Evolutionary conservation across 1,140 invertebrate species (phyloP).

Genomic region (Arion vulgaris): DNA sequence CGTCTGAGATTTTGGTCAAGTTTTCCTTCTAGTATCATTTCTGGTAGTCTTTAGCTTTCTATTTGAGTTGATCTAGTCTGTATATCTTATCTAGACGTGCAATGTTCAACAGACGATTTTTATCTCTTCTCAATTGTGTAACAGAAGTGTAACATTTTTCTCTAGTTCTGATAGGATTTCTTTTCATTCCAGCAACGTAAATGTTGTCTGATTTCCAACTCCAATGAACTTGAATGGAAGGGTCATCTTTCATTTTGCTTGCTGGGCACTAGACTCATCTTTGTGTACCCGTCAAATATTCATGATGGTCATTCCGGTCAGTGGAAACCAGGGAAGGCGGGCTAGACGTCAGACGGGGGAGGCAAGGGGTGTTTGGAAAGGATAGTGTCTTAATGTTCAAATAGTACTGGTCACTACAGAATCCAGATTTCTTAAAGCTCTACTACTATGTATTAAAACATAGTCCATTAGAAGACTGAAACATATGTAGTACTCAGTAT

Average conservation of each 20-base stretch:
- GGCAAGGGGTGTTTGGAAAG: background rate
- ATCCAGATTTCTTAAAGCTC: too few species aligned
- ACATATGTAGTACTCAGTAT: too few species aligned
- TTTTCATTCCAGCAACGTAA: background rate
- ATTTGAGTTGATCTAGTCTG: background rate
- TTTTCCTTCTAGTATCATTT: background rate
- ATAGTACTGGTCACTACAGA: background rate
- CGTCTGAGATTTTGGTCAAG: too few species aligned
- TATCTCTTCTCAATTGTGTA: background rate
- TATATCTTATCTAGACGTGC: background rate
- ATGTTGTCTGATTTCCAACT: background rate
- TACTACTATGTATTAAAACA: too few species aligned
- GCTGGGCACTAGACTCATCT: background rate
- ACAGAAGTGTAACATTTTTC: background rate
- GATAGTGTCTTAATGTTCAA: too few species aligned
- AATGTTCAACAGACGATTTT: background rate
- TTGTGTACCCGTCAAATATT: slow-evolving; percentile 6
- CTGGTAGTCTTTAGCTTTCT: background rate
- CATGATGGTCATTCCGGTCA: slow-evolving; percentile 14
- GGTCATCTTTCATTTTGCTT: slow-evolving; percentile 5
- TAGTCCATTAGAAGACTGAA: too few species aligned
- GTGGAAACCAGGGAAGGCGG: background rate
- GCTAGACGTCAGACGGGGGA: background rate
- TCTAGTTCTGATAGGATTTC: background rate
- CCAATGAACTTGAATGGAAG: slow-evolving; percentile 8